Evolutionary conservation across 2,888 invertebrate species (phyloP), one percentile per base, ranked within the genome.

Genomic region (Plebejus argus): DNA sequence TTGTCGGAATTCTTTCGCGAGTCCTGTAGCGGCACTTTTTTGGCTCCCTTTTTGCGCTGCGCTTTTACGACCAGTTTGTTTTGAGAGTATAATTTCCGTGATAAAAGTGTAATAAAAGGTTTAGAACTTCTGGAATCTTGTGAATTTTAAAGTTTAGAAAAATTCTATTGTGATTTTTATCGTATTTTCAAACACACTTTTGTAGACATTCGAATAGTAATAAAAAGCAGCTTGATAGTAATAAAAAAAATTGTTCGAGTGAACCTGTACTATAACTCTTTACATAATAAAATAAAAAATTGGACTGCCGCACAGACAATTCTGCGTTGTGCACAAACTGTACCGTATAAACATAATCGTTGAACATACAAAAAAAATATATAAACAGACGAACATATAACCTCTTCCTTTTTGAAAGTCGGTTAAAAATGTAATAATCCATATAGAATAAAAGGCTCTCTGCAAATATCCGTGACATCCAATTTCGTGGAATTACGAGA

Each of bases 61-160:
- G 49, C 53, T 74, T 28, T 28, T 53, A 74, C 49, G 23, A 71
- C 71, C n/a, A 74, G 49, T 74, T 74, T 74, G 74, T 74, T 74
- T 74, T 74, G 49, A 74, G 23, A 12, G 23, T 45, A 45, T 39
- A 72, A 20, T 72, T 72, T 72, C 12, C 39, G 28, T 66, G 66
- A 72, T 72, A 71, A 71, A 71, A 71, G 20, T 72, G 71, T 45
- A 20, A 45, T 20, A n/a, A 71, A 45, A 45, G 45, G 12, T 72
- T 72, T 72, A 33, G 66, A 33, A 33, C 23, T 23, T 10, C 66
- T 66, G 66, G 28, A 66, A 66, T 66, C 28, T 28, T 66, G 28
- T 20, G 23, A 12, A 61, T 61, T 61, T 61, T 23, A 4, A 23
- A 61, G 53, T 53, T 18, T 3, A 53, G 18, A 53, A 18, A 53